These are phyloP conservation scores for Paramisgurnus dabryanus DNA, from an alignment of 2,113 vertebrate genomes.

Conservation along the genomic window DNA sequence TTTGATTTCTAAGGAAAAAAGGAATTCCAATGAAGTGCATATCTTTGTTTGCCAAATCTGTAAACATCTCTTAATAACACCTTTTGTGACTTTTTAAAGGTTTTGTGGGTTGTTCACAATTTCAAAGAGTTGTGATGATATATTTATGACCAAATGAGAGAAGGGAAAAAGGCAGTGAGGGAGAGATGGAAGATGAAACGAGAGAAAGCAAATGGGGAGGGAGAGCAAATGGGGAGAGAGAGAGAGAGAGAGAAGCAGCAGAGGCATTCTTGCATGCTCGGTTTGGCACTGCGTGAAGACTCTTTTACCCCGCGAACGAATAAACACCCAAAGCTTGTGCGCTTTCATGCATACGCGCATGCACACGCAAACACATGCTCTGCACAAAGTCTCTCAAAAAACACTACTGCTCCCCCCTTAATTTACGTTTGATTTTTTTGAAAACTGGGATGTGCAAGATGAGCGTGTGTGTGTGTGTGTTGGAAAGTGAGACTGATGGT, in stretches of 20 bases:
- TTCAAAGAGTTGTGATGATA: not conserved
- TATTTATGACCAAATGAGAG: not conserved
- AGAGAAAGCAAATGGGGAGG: not conserved
- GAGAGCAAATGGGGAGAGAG: constrained; percentile 17
- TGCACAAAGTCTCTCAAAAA: constrained; percentile 38
- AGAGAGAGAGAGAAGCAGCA: constrained; percentile 3
- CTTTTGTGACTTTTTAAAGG: not conserved
- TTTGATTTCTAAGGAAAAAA: no score
- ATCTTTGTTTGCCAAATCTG: no score
- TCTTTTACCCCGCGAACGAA: constrained; percentile 54
- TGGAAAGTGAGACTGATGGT: constrained; percentile 60
- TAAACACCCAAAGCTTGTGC: constrained; percentile 30
- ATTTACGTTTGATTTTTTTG: constrained; percentile 49
- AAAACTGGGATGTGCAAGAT: constrained; percentile 63
- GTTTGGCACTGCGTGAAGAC: constrained; percentile 55
- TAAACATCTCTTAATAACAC: not conserved
- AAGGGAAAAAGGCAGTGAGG: constrained; percentile 13
- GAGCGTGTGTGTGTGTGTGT: constrained; percentile 41
- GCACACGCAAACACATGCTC: constrained; percentile 39
- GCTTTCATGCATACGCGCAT: constrained; percentile 32
- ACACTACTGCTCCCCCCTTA: constrained; percentile 29
- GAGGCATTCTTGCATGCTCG: constrained; percentile 53
- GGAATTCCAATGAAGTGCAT: no score
- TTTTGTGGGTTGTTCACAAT: not conserved
- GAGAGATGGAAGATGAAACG: constrained; percentile 12